Evolutionary conservation across 2,888 invertebrate species (phyloP), one percentile per base, ranked within the genome.

Genomic region (Bhutanitis thaidina): DNA sequence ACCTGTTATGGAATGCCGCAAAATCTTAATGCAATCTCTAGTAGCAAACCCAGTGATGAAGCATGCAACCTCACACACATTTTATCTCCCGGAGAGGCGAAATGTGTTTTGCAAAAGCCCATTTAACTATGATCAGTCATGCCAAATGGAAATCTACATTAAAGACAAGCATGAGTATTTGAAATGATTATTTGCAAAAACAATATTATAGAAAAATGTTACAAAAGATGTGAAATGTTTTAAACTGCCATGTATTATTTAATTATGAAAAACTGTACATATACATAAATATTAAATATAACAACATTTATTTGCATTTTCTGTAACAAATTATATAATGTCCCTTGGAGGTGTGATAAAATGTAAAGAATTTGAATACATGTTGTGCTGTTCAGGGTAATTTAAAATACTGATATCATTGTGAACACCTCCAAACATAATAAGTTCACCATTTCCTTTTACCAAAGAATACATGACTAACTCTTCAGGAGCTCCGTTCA

Each of bases 381-480:
- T 92, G 61, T 76, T 80, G 68, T 85, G 84, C 70, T 93, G 93
- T 62, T 92, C 92, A 56, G 83, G 71, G 56, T 80, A 82, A 68
- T 92, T 92, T 55, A 92, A 77, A 55, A 93, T 91, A 55, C 90
- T 90, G 51, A 92, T 91, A 74, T 95, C 95, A 75, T 96, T 96
- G 65, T 95, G 94, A 59, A 98, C 96, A 52, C 98, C 98, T n/a
- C 98, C 98, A 88, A 98, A 98, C 91, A 98, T 94, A 47, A 98
- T 94, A 25, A 98, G 82, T 88, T 98, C 98, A 9, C 96, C 96
- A 71, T 96, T 94, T 10, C 97, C 98, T 58, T 94, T 93, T 4
- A 97, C 94, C 63, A 98, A 91, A 29, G 97, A 95, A 74, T 98
- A 98, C 67, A 98, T 91, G 59, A 98, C 95, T 43, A 97, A 93